These are phyloP conservation scores for Gerris lacustris DNA, from an alignment of 2,888 invertebrate genomes.

Conservation along the genomic window DNA sequence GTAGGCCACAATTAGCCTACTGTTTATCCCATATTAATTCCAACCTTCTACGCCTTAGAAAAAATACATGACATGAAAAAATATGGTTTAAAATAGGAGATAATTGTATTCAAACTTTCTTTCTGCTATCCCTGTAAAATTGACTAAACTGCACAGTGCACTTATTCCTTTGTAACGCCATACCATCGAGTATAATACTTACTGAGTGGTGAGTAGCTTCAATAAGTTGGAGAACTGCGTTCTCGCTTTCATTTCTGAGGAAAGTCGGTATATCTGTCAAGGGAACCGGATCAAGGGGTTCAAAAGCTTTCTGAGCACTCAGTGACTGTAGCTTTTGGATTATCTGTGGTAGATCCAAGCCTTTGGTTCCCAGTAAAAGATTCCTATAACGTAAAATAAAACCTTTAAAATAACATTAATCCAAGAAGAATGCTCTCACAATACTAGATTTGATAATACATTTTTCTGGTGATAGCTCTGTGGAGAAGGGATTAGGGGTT, in stretches of 20 bases:
- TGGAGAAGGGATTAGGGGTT: background rate
- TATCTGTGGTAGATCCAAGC: slow-evolving; percentile 85
- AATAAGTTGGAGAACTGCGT: slow-evolving; percentile 79
- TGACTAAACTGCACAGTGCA: too few species aligned
- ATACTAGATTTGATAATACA: slow-evolving; percentile 2
- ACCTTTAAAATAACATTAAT: background rate
- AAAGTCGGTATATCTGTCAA: slow-evolving; percentile 85
- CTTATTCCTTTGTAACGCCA: too few species aligned
- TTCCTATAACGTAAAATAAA: slow-evolving; percentile 47
- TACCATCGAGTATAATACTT: slow-evolving; percentile 39
- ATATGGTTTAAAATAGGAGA: too few species aligned
- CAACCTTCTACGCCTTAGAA: too few species aligned
- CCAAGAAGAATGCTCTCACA: slow-evolving; percentile 11
- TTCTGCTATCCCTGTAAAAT: too few species aligned
- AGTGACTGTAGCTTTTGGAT: slow-evolving; percentile 80
- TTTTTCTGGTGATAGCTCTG: slow-evolving; percentile 12
- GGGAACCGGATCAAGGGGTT: slow-evolving; percentile 77
- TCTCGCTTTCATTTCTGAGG: slow-evolving; percentile 84
- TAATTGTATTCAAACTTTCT: too few species aligned
- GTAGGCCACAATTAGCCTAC: too few species aligned
- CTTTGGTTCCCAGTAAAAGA: slow-evolving; percentile 77
- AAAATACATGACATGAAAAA: too few species aligned
- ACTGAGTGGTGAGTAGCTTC: slow-evolving; percentile 79
- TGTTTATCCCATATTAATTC: too few species aligned
- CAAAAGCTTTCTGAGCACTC: slow-evolving; percentile 72